Evolutionary conservation across 1,140 invertebrate species (phyloP), one percentile per base, ranked within the genome.

Genomic region (Calephelis virginiensis): DNA sequence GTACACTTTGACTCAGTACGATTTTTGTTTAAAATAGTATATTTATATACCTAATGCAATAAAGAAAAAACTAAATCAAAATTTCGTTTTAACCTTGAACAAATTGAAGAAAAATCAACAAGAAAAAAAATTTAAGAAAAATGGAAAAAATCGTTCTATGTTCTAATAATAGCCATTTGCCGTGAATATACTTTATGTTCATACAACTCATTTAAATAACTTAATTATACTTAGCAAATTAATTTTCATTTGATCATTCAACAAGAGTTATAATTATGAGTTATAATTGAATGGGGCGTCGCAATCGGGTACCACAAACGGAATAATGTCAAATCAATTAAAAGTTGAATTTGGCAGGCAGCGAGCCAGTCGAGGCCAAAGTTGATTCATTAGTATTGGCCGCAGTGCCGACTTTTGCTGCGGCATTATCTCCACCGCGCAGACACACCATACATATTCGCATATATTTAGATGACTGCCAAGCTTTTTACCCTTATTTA

Each of bases 261-360:
- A 79, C 78, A 50, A 50, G 76, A 75, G 82, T n/a, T n/a, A n/a
- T n/a, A n/a, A n/a, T n/a, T n/a, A 83, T 83, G 81, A 84, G 81
- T 83, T 83, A 83, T 85, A 85, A 87, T 86, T 84, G 85, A 59
- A 79, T 77, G 83, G 28, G 75, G 81, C 74, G 76, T 74, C 78
- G 78, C 74, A 77, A 79, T 80, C 75, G 75, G 71, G 71, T 74
- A 80, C 80, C 81, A 80, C 80, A 85, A 82, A 82, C 76, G 77
- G 81, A 86, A 86, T 86, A 85, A 85, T 86, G 81, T 81, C 81
- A 83, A 83, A 86, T 86, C 84, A 86, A 85, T 86, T 83, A 85
- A 85, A 86, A 85, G 81, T 85, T 85, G 75, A 79, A 81, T 83
- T 83, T 77, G 74, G 67, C 75, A 76, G 78, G 78, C 78, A 78